Evolutionary conservation across 2,797 vertebrate species (phyloP), one percentile per base, ranked within the genome.

Genomic region (Rhinogobio ventralis): DNA sequence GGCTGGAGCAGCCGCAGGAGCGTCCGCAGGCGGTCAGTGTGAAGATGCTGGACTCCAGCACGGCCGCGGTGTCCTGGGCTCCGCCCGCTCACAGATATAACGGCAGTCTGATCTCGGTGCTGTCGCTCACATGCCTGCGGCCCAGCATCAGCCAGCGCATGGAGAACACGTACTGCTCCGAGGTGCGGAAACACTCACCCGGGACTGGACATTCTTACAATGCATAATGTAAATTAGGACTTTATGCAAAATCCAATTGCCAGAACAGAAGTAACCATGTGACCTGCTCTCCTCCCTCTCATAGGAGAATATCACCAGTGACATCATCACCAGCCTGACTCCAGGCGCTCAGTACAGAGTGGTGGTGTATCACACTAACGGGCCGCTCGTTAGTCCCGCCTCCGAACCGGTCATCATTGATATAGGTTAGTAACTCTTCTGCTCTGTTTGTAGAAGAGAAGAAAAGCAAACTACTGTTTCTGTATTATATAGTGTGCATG

Each of bases 321-420:
- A 94, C 86, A 89, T 97, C 85, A 96, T 99, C 93, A 94, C 91
- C 55, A 95, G 96, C 88, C 94, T 99, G 87, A 97, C 96, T 28
- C 98, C 98, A 0, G 97, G 97, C 1, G 98, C 97, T 36, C 97
- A 99, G 93, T 99, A 99, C 91, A 91, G 96, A 79, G 96, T 98
- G 83, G 94, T 97, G 79, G 95, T 98, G 79, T 97, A 96, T 53
- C 94, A 98, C 91, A 93, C 94, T 42, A 99, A 98, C 86, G 96
- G 97, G 2, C 98, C 98, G 0, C 92, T 98, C 85, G 90, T 96
- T 84, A 98, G 98, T 49, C 98, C 98, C 0, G 96, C 98, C 2
- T 99, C 98, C 0, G 96, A 98, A 71, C 96, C 98, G 0, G 95
- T 99, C 90, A 97, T 96, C 36, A 96, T 98, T 87, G 96, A 97